Evolutionary conservation across 2,113 vertebrate genomes (phyloP).

Genomic region (Nesogale talazaci): DNA sequence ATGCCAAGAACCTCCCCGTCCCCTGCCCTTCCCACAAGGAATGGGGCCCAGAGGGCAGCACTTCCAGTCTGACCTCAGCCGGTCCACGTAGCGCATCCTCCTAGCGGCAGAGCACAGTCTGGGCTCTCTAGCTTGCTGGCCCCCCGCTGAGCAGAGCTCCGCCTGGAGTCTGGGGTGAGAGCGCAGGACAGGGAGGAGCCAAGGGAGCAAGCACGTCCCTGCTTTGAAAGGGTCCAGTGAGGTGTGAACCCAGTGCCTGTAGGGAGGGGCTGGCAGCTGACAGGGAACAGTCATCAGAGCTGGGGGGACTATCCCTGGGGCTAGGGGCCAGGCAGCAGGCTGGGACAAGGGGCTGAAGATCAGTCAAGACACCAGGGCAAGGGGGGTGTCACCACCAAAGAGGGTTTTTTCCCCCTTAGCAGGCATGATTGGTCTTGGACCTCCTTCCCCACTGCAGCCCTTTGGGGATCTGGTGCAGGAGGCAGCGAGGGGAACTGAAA

Average conservation of each 20-base stretch:
- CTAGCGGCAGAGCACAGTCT: not conserved
- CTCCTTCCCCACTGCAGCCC: not conserved
- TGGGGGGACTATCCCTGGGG: not conserved
- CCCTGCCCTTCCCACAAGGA: not conserved
- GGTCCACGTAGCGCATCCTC: not conserved
- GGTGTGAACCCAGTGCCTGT: conserved; percentile 10
- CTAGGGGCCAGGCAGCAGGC: accelerated
- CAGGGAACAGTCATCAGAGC: conserved; percentile 8
- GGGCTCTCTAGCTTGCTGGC: too few relatives aligned
- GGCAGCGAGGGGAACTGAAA: not conserved
- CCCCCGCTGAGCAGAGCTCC: not conserved
- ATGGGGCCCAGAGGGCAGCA: not conserved
- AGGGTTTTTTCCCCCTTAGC: not conserved
- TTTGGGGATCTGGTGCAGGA: not conserved
- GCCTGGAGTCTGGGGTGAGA: too few relatives aligned
- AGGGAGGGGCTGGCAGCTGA: not conserved
- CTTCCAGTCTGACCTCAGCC: too few relatives aligned
- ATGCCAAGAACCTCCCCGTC: not conserved
- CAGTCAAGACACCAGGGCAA: not conserved
- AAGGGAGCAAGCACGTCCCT: too few relatives aligned
- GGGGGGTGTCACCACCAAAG: not conserved
- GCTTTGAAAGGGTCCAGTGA: not conserved
- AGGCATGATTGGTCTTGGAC: not conserved
- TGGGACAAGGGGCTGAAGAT: not conserved
- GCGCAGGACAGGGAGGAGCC: too few relatives aligned